Evolutionary conservation across 2,797 vertebrate species (phyloP).

Genomic region (Otolemur crassicaudatus): DNA sequence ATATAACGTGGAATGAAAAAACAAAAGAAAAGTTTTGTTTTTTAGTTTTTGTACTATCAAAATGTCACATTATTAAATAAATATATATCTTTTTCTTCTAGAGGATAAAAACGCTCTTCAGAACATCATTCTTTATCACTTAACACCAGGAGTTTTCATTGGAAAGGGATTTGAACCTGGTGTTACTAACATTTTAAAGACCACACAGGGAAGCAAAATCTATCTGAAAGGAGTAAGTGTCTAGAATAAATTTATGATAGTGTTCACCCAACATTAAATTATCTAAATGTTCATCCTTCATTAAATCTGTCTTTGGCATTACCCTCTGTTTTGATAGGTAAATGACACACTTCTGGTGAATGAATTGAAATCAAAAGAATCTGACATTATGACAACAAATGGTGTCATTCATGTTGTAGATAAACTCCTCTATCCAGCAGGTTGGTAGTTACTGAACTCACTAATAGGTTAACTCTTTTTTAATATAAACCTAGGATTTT

Average conservation of each 20-base stretch:
- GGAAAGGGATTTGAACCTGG: conserved; percentile 95
- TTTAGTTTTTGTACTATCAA: not conserved
- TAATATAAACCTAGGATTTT: not conserved
- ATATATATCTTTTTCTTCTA: conserved; percentile 73
- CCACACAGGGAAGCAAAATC: conserved; percentile 95
- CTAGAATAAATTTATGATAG: not conserved
- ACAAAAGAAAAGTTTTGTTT: not conserved
- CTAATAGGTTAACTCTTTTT: not conserved
- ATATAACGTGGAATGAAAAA: not conserved
- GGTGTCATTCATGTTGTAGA: conserved; percentile 95
- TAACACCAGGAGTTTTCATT: conserved; percentile 94
- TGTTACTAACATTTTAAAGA: conserved; percentile 97
- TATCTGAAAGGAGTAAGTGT: conserved; percentile 93
- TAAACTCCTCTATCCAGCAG: conserved; percentile 94
- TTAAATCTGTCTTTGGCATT: not conserved
- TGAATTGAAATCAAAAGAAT: conserved; percentile 90
- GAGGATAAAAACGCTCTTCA: conserved; percentile 94
- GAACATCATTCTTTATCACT: conserved; percentile 96
- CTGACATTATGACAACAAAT: conserved; percentile 96
- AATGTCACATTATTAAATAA: not conserved
- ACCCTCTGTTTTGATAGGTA: conserved; percentile 86
- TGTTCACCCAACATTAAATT: not conserved
- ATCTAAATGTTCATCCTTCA: not conserved
- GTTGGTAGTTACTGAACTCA: conserved; percentile 82
- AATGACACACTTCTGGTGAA: conserved; percentile 94